These are phyloP conservation scores for Lamprotornis superbus DNA, from an alignment of 2,113 vertebrate species.

Conservation along the genomic window DNA sequence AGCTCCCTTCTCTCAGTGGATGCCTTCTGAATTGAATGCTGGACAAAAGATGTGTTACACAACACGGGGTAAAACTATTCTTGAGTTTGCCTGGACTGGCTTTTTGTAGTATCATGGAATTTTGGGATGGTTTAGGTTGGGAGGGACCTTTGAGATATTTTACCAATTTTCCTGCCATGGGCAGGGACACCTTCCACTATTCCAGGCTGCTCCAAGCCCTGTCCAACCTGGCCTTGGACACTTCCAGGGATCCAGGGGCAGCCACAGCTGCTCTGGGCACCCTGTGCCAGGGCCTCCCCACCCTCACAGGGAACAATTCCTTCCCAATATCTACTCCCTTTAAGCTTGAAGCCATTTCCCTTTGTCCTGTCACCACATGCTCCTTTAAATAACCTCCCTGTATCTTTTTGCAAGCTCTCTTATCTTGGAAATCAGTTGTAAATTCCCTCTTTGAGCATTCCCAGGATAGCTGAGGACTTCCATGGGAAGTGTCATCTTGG, in stretches of 20 bases:
- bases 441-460: background rate
- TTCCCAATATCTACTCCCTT: background rate
- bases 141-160: background rate
- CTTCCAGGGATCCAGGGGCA: background rate
- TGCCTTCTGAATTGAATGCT: background rate
- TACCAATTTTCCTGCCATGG: background rate
- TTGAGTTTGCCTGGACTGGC: background rate
- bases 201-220: fast-evolving
- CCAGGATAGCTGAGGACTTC: background rate
- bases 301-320: background rate
- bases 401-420: background rate
- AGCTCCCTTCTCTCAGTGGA: background rate
- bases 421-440: background rate
- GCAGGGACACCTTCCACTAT: fast-evolving
- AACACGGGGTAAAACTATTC: background rate
- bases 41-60: background rate
- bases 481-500: background rate
- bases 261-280: background rate
- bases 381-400: background rate
- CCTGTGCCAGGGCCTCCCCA: fast-evolving
- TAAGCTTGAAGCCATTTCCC: background rate
- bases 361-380: background rate
- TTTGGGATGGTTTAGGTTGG: background rate
- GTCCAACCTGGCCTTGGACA: fast-evolving
- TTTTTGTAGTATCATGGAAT: background rate